Conservation (phyloP, 1,140 invertebrate species). For the Nymphalis io region DNA sequence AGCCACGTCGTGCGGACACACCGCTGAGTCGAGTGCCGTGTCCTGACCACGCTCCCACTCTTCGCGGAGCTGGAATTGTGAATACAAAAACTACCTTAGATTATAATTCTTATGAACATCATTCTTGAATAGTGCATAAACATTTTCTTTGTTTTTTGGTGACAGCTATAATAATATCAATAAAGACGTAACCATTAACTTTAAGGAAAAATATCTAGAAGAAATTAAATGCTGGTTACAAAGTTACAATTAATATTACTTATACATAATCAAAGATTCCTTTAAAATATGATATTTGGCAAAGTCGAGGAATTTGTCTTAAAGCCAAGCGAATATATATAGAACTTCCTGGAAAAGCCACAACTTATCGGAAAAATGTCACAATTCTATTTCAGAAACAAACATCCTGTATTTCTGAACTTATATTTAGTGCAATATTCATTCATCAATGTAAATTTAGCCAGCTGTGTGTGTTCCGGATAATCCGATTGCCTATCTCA, state of each 20-base stretch:
- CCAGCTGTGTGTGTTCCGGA: constrained; percentile 9
- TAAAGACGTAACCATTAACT: neutral
- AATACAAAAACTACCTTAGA: neutral
- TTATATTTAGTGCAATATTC: constrained; percentile 6
- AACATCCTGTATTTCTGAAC: constrained; percentile 3
- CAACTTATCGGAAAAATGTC: constrained; percentile 5
- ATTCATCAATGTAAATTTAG: constrained; percentile 18
- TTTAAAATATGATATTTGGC: neutral
- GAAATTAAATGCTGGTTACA: neutral
- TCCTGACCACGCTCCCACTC: constrained; percentile 93
- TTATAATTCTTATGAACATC: too few species aligned
- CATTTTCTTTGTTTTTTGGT: neutral
- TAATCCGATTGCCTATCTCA: constrained; percentile 34
- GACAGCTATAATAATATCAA: neutral
- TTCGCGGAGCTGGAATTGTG: constrained; percentile 88
- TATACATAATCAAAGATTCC: neutral
- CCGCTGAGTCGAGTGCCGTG: constrained; percentile 87
- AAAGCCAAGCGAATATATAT: neutral
- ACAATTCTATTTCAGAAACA: constrained; percentile 5
- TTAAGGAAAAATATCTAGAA: neutral
- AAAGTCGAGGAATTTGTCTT: neutral
- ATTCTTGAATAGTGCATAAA: neutral
- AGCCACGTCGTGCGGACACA: constrained; percentile 95
- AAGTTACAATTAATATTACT: neutral
- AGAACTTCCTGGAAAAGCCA: neutral